A percentile compares a stretch with the other conserved stretches of the same genome.
These are phyloP conservation scores for Sminthurides aquaticus DNA, from an alignment of 2,888 invertebrate species.

Conservation along the genomic window DNA sequence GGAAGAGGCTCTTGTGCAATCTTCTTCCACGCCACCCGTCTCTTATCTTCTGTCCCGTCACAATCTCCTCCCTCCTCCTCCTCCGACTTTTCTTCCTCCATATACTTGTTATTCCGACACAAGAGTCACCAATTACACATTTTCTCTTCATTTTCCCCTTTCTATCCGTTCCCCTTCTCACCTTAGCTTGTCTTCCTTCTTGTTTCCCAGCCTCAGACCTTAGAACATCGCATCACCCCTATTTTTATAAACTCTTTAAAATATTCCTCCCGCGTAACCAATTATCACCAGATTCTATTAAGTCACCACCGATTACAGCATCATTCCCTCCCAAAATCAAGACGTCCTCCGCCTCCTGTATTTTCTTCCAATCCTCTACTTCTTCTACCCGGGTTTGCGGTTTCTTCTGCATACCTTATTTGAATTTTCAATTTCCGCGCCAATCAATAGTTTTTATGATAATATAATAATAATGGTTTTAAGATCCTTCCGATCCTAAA, in stretches of 20 bases:
- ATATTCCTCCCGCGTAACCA: neutral
- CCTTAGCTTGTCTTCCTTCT: neutral
- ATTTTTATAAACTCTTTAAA: neutral
- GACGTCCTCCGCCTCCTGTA: neutral
- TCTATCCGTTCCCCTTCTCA: neutral
- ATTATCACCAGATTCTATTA: neutral
- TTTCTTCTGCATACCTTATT: no score
- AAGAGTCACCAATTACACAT: no score
- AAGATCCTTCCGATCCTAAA: no score
- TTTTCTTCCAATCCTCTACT: no score
- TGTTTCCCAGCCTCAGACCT: neutral
- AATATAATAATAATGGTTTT: no score
- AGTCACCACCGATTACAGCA: neutral
- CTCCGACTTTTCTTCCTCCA: no score
- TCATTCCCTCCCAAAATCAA: neutral
- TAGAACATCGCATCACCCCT: neutral
- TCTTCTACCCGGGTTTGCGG: no score
- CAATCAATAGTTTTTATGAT: no score
- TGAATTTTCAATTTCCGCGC: no score
- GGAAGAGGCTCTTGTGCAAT: constrained; percentile 6
- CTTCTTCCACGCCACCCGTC: constrained; percentile 5
- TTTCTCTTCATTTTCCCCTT: neutral
- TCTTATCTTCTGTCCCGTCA: no score
- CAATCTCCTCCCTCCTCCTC: no score
- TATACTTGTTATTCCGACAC: neutral